Conservation (phyloP, 2,797 vertebrate species). For the Bovichtus variegatus region DNA sequence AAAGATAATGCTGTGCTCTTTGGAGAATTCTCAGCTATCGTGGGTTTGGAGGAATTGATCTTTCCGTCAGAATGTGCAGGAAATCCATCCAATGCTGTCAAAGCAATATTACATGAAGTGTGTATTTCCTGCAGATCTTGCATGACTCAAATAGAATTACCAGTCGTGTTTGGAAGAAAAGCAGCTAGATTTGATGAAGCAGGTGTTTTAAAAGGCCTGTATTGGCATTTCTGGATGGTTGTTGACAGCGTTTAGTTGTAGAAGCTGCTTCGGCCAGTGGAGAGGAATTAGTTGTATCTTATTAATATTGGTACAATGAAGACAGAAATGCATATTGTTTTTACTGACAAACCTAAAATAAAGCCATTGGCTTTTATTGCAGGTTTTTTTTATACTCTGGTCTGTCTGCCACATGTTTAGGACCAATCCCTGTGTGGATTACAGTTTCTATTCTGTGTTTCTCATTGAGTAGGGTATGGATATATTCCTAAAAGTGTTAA, state of each 20-base stretch:
- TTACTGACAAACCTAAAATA: constrained; percentile 18
- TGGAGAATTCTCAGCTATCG: constrained; percentile 60
- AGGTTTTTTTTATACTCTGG: background rate
- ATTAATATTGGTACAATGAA: constrained; percentile 30
- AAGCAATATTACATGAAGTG: constrained; percentile 67
- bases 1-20: constrained; percentile 73
- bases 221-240: constrained; percentile 44
- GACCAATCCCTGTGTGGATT: background rate
- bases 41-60: constrained; percentile 68
- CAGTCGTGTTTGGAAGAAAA: constrained; percentile 36
- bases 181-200: constrained; percentile 54
- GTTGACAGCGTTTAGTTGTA: constrained; percentile 27
- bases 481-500: background rate
- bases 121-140: constrained; percentile 64
- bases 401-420: constrained; percentile 6
- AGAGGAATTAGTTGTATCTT: constrained; percentile 44
- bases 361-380: constrained; percentile 14
- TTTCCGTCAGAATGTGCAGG: constrained; percentile 71
- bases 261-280: constrained; percentile 48
- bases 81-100: constrained; percentile 73
- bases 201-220: constrained; percentile 55
- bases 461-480: background rate
- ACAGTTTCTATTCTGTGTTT: background rate
- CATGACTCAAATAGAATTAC: constrained; percentile 61
- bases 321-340: constrained; percentile 31